Percentiles rank a stretch among this genome's conserved stretches.
These are phyloP conservation scores for Hirundo rustica DNA, from an alignment of 2,797 vertebrate species.

Conservation along the genomic window DNA sequence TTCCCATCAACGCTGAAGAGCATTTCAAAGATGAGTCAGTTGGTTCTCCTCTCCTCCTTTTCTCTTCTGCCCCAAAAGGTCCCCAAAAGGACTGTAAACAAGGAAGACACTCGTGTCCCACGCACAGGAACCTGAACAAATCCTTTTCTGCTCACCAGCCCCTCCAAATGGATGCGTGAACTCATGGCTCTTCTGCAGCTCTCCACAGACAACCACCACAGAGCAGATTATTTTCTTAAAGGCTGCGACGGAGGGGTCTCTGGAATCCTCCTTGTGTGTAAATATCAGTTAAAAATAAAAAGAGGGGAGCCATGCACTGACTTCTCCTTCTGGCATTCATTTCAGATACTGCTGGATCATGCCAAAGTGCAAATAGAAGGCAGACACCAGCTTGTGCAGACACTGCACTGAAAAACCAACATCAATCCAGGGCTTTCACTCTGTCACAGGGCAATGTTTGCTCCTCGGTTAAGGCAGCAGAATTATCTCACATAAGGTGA, in stretches of 20 bases:
- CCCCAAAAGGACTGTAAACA: not conserved
- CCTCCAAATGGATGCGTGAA: not conserved
- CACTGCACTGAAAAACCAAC: not conserved
- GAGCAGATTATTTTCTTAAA: not conserved
- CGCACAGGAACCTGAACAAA: not conserved
- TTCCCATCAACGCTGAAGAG: not conserved
- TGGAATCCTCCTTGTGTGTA: not conserved
- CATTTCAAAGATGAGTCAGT: not conserved
- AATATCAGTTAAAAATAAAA: conserved; percentile 34
- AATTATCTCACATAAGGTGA: not conserved
- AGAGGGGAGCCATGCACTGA: not conserved
- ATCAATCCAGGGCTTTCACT: not conserved
- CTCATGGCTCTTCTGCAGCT: not conserved
- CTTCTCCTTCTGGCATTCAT: conserved; percentile 12
- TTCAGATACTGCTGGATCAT: conserved; percentile 5
- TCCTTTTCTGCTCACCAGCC: not conserved
- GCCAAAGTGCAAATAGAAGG: conserved; percentile 15
- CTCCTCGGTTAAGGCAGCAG: not conserved
- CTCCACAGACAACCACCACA: not conserved
- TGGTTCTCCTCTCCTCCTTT: not conserved
- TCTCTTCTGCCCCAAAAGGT: not conserved
- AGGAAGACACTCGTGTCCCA: not conserved
- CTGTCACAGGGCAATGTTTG: not conserved
- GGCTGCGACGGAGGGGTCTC: not conserved
- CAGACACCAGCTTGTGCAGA: not conserved